Evolutionary conservation across 2,113 vertebrate genomes (phyloP).

Genomic region (Ptychochromis oligacanthus): DNA sequence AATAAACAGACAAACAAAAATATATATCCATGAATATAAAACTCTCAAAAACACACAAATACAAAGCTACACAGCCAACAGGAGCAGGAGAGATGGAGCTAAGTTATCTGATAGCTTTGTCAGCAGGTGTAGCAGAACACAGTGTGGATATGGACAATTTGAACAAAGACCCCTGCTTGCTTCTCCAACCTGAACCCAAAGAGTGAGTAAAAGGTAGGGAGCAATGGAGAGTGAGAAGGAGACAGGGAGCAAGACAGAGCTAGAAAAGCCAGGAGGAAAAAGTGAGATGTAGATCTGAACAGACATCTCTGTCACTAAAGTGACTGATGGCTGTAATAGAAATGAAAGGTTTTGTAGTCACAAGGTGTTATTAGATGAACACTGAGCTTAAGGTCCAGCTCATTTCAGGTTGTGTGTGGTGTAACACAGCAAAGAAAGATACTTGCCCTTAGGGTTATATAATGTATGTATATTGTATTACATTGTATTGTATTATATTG

Average conservation of each 20-base stretch:
- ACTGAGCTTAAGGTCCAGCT: constrained; percentile 25
- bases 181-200: constrained; percentile 26
- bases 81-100: constrained; percentile 34
- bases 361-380: constrained; percentile 29
- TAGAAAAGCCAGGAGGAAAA: neutral
- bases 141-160: constrained; percentile 56
- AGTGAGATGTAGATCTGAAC: constrained; percentile 13
- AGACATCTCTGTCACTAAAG: constrained; percentile 23
- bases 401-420: constrained; percentile 10
- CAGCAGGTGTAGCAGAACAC: constrained; percentile 60
- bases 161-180: constrained; percentile 45
- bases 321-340: constrained; percentile 26
- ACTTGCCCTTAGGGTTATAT: neutral
- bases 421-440: neutral
- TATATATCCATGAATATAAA: neutral
- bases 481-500: too few relatives aligned
- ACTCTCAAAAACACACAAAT: constrained; percentile 1
- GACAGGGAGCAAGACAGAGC: neutral
- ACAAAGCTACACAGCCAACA: constrained; percentile 14
- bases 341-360: constrained; percentile 16
- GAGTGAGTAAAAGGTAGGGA: neutral
- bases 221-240: neutral
- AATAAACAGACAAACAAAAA: neutral
- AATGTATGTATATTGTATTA: neutral
- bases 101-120: constrained; percentile 62